A percentile compares a stretch with the other conserved stretches of the same genome.
Evolutionary conservation across 2,888 invertebrate genomes (phyloP).

Genomic region (Parnassius orleans): DNA sequence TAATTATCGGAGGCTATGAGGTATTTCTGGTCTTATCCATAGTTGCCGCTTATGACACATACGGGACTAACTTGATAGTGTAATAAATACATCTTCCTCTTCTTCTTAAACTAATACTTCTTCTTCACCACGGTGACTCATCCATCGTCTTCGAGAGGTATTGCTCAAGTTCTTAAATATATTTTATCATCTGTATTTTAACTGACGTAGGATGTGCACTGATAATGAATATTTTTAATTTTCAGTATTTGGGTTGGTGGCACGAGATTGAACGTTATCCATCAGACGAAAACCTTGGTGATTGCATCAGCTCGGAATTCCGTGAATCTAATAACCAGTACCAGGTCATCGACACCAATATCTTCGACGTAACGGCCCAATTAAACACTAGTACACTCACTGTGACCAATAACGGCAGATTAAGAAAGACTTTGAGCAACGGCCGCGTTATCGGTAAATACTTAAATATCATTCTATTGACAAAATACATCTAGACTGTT

Average conservation of each 20-base stretch:
- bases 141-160: no score
- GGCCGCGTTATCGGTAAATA: constrained; percentile 37
- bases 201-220: background rate
- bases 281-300: constrained; percentile 41
- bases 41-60: no score
- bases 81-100: no score
- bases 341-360: constrained; percentile 49
- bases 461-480: background rate
- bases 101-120: no score
- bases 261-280: constrained; percentile 65
- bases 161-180: no score
- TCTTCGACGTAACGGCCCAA: constrained; percentile 41
- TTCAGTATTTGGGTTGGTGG: constrained; percentile 67
- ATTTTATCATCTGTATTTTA: no score
- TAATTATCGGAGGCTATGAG: no score
- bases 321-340: constrained; percentile 36
- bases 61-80: no score
- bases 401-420: constrained; percentile 44
- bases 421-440: constrained; percentile 44
- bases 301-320: constrained; percentile 57
- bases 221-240: constrained; percentile 20
- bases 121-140: no score
- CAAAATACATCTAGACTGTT: no score
- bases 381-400: constrained; percentile 43
- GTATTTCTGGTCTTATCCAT: no score